Percentiles rank a stretch among this genome's conserved stretches.
These are phyloP conservation scores for Phanerotoma sp. DNA, from an alignment of 2,888 invertebrate genomes.

Conservation along the genomic window DNA sequence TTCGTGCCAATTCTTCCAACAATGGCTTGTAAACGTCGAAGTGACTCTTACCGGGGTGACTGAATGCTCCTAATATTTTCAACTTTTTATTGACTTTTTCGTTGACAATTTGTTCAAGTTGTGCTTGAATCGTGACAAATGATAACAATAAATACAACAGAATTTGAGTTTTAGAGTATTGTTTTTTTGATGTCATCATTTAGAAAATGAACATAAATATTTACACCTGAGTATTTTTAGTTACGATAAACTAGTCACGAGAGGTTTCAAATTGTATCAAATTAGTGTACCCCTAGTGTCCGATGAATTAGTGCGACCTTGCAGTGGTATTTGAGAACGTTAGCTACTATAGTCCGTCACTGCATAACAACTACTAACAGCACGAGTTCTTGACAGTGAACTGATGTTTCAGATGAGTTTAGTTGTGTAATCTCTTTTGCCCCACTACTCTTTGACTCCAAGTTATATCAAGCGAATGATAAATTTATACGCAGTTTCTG, in stretches of 20 bases:
- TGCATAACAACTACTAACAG: neutral
- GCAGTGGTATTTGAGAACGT: neutral
- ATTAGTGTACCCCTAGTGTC: neutral
- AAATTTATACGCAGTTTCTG: neutral
- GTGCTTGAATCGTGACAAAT: no score
- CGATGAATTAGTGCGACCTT: neutral
- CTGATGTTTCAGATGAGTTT: neutral
- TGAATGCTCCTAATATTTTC: slow-evolving; percentile 64
- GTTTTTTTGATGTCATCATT: no score
- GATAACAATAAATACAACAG: no score
- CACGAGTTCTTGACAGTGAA: slow-evolving; percentile 10
- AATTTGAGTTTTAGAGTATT: no score
- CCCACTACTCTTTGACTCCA: slow-evolving; percentile 9
- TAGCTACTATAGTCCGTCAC: neutral
- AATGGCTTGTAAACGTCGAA: slow-evolving; percentile 66
- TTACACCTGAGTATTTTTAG: neutral
- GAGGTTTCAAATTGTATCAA: neutral
- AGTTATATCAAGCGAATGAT: neutral
- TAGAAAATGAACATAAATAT: neutral
- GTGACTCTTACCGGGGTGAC: slow-evolving; percentile 71
- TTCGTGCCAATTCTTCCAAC: slow-evolving; percentile 62
- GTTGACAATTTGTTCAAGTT: no score
- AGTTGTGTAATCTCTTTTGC: slow-evolving; percentile 14
- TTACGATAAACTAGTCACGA: neutral
- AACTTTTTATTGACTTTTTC: no score